phyloP scores from a whole-genome alignment of 2,113 vertebrate genomes.

The Calyptomena viridis region DNA sequence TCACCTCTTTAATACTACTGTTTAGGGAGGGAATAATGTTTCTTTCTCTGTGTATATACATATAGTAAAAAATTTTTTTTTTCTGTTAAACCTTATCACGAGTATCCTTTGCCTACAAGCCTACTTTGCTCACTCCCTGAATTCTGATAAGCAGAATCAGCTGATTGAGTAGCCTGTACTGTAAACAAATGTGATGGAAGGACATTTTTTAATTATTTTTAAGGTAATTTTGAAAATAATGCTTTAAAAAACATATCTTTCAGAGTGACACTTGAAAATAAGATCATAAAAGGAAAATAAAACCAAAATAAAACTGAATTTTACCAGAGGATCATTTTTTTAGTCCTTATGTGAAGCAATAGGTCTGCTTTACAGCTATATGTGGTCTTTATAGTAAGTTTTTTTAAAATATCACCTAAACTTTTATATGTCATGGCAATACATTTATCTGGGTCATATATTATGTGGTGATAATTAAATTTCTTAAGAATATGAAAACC shows the following conservation, averaged over 20 bases:
- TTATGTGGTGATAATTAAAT: neutral
- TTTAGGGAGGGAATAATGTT: neutral
- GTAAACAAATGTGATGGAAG: neutral
- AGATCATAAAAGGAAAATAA: neutral
- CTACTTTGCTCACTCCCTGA: neutral
- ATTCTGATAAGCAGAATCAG: neutral
- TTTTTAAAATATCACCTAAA: neutral
- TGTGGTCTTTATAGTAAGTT: neutral
- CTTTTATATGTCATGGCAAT: neutral
- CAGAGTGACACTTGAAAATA: neutral
- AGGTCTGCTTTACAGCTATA: neutral
- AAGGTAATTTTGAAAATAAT: neutral
- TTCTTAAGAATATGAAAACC: neutral
- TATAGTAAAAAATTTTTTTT: neutral
- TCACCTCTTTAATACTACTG: neutral
- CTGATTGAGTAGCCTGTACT: neutral
- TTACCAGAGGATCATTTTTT: neutral
- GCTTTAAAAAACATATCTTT: neutral
- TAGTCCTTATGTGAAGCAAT: neutral
- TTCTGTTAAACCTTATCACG: neutral
- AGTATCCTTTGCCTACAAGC: neutral
- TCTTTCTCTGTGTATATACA: neutral
- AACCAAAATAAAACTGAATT: neutral
- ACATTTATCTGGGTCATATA: neutral
- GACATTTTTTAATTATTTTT: neutral